These are phyloP conservation scores for Ichneumoninae sp. DNA, from an alignment of 2,888 invertebrate genomes.

Conservation along the genomic window DNA sequence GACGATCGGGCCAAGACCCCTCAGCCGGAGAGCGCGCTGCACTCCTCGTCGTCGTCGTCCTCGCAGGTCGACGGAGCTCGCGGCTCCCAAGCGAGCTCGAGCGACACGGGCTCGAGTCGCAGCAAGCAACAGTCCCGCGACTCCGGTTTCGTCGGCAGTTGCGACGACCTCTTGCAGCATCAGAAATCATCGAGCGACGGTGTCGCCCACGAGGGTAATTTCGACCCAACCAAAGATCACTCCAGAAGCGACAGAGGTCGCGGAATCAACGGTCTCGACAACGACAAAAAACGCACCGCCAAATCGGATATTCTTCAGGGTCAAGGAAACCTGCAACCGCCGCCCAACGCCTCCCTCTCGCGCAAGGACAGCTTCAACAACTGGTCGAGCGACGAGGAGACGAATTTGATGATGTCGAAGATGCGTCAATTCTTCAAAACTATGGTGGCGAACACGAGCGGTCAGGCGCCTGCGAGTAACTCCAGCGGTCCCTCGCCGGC, in stretches of 20 bases:
- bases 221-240: slow-evolving; percentile 63
- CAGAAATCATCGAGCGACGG: slow-evolving; percentile 80
- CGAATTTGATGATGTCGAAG: slow-evolving; percentile 97
- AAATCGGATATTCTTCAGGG: slow-evolving; percentile 62
- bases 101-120: slow-evolving; percentile 82
- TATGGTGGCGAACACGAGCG: slow-evolving; percentile 89
- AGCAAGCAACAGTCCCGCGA: slow-evolving; percentile 94
- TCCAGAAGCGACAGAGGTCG: slow-evolving; percentile 56
- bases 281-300: slow-evolving; percentile 39
- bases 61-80: slow-evolving; percentile 72
- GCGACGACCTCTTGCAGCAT: slow-evolving; percentile 92
- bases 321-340: slow-evolving; percentile 84
- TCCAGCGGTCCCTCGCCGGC: slow-evolving; percentile 85
- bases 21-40: slow-evolving; percentile 86
- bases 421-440: slow-evolving; percentile 97
- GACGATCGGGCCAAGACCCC: slow-evolving; percentile 89
- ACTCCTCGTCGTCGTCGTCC: slow-evolving; percentile 62
- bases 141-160: slow-evolving; percentile 95
- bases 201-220: slow-evolving; percentile 61
- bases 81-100: slow-evolving; percentile 69
- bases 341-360: slow-evolving; percentile 87
- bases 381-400: slow-evolving; percentile 97
- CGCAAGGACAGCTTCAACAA: slow-evolving; percentile 96
- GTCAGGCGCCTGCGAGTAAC: slow-evolving; percentile 75
- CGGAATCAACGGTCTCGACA: slow-evolving; percentile 41